Evolutionary conservation across 2,888 invertebrate genomes (phyloP).

Genomic region (Ichneumon xanthorius): DNA sequence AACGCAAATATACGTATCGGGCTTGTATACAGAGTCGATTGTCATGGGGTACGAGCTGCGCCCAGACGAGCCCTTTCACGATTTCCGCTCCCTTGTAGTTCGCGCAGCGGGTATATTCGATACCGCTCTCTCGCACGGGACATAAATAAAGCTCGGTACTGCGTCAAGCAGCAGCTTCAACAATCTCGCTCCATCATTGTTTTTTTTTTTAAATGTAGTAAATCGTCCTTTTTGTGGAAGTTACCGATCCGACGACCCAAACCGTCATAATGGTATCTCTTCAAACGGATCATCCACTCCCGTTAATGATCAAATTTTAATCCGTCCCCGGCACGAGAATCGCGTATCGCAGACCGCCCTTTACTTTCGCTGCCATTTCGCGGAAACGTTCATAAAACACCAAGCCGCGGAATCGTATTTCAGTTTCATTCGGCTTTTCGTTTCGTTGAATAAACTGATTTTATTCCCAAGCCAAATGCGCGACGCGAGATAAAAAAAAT

Average conservation of each 20-base stretch:
- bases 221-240: neutral
- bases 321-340: neutral
- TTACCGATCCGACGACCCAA: neutral
- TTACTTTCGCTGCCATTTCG: neutral
- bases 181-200: neutral
- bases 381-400: neutral
- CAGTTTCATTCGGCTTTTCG: neutral
- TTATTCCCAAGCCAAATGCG: constrained; percentile 1
- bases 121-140: neutral
- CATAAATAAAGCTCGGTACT: neutral
- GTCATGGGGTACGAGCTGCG: constrained; percentile 22
- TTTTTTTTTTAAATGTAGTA: neutral
- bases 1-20: constrained; percentile 71
- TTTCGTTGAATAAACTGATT: neutral
- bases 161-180: neutral
- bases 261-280: neutral
- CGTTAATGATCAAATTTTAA: neutral
- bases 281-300: neutral
- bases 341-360: neutral
- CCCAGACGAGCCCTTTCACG: constrained; percentile 37
- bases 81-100: constrained; percentile 32
- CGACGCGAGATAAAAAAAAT: constrained; percentile 18
- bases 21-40: constrained; percentile 51
- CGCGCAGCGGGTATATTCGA: constrained; percentile 1
- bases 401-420: neutral